phyloP scores from a whole-genome alignment of 2,797 vertebrate genomes.

The Smutsia temminckii region DNA sequence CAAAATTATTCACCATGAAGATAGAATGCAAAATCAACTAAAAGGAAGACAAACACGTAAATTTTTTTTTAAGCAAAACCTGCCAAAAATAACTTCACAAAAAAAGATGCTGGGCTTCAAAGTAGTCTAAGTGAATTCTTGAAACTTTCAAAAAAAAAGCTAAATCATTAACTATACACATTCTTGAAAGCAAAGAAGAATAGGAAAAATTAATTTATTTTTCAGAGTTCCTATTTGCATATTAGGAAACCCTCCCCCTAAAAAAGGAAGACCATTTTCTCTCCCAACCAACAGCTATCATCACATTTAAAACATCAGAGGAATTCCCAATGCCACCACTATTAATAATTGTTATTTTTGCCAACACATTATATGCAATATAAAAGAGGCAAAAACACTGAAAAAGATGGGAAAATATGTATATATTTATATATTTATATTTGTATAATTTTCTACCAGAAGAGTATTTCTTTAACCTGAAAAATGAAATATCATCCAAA shows the following conservation, averaged over 20 bases:
- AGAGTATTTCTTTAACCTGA: neutral
- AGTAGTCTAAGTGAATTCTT: neutral
- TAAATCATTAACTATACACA: neutral
- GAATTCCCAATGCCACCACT: neutral
- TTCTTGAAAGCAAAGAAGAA: neutral
- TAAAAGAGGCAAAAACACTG: neutral
- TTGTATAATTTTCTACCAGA: neutral
- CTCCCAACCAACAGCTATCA: neutral
- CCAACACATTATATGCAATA: neutral
- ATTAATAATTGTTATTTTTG: slow-evolving; percentile 19
- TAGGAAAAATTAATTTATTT: neutral
- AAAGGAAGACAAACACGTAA: neutral
- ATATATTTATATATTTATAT: too few relatives aligned
- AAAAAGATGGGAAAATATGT: neutral
- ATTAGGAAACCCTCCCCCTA: neutral
- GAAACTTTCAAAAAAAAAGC: neutral
- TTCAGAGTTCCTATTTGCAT: neutral
- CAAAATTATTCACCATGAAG: neutral
- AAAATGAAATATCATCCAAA: neutral
- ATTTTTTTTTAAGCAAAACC: neutral
- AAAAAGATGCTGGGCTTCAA: neutral
- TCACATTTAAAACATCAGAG: neutral
- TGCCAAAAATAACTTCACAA: neutral
- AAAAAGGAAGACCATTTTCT: neutral
- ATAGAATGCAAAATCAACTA: neutral